Evolutionary conservation across 2,888 invertebrate species (phyloP).

Genomic region (Troilus luridus): DNA sequence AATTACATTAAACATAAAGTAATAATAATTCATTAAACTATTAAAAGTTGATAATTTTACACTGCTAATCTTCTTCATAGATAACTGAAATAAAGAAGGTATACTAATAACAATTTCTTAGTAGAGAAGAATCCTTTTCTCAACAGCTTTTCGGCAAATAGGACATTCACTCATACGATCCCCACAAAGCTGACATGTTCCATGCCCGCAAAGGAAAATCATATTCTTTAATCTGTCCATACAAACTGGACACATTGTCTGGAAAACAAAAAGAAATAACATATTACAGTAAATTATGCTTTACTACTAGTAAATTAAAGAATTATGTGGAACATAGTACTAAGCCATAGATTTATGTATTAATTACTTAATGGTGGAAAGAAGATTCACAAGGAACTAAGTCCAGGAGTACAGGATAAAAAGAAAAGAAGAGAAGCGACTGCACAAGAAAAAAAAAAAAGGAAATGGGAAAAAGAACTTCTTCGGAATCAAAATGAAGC

Average conservation of each 20-base stretch:
- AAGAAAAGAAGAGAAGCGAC: no score
- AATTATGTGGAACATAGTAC: background rate
- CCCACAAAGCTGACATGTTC: slow-evolving; percentile 98
- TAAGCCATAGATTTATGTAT: background rate
- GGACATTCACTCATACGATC: slow-evolving; percentile 98
- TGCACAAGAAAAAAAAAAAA: no score
- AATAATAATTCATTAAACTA: background rate
- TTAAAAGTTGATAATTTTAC: background rate
- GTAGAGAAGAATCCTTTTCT: slow-evolving; percentile 94
- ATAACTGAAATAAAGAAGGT: background rate
- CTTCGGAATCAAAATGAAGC: no score
- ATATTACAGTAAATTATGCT: background rate
- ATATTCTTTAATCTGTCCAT: slow-evolving; percentile 97
- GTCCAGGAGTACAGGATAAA: no score
- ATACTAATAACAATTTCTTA: slow-evolving; percentile 53
- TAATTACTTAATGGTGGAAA: background rate
- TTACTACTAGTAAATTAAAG: background rate
- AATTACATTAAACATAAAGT: background rate
- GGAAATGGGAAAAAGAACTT: no score
- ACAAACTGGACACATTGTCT: slow-evolving; percentile 99
- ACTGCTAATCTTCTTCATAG: background rate
- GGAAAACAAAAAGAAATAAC: slow-evolving; percentile 68
- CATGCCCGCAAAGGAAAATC: slow-evolving; percentile 98
- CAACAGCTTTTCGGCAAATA: slow-evolving; percentile 96
- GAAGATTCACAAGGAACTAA: no score